These are phyloP conservation scores for Cerastis rubricosa DNA, from an alignment of 2,888 invertebrate genomes.

Conservation along the genomic window DNA sequence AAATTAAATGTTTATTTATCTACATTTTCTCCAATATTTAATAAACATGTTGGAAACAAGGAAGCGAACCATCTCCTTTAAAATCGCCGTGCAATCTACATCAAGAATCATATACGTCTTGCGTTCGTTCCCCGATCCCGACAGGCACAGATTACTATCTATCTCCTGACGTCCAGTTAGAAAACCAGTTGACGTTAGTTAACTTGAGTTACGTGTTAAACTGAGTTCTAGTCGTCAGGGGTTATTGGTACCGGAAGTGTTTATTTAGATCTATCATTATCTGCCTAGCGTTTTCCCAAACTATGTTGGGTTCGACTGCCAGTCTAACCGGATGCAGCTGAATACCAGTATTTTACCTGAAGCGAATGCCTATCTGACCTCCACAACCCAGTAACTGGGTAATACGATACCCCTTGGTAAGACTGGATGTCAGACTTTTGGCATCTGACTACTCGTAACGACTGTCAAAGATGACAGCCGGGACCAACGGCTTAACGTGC, in stretches of 20 bases:
- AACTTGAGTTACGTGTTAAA: conserved; percentile 40
- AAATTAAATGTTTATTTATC: conserved; percentile 15
- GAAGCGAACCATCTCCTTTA: conserved; percentile 54
- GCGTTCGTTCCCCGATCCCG: conserved; percentile 41
- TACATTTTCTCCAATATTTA: neutral
- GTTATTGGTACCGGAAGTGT: conserved; percentile 15
- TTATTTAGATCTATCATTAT: too few species aligned
- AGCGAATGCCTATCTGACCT: too few species aligned
- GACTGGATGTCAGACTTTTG: too few species aligned
- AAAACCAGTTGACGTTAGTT: conserved; percentile 57
- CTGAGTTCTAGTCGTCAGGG: conserved; percentile 24
- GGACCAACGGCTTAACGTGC: too few species aligned
- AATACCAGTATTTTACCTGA: too few species aligned
- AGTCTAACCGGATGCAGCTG: too few species aligned
- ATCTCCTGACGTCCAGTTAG: conserved; percentile 53
- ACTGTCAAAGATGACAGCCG: too few species aligned
- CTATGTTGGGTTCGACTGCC: too few species aligned
- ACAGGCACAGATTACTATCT: conserved; percentile 58
- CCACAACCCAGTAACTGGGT: too few species aligned
- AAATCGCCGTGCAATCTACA: conserved; percentile 47
- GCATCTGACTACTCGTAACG: too few species aligned
- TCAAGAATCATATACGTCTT: conserved; percentile 48
- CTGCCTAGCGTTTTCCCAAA: too few species aligned
- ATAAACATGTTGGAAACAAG: conserved; percentile 31
- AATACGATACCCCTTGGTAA: too few species aligned